These are phyloP conservation scores for Apoda limacodes DNA, from an alignment of 2,888 invertebrate species.

Conservation along the genomic window DNA sequence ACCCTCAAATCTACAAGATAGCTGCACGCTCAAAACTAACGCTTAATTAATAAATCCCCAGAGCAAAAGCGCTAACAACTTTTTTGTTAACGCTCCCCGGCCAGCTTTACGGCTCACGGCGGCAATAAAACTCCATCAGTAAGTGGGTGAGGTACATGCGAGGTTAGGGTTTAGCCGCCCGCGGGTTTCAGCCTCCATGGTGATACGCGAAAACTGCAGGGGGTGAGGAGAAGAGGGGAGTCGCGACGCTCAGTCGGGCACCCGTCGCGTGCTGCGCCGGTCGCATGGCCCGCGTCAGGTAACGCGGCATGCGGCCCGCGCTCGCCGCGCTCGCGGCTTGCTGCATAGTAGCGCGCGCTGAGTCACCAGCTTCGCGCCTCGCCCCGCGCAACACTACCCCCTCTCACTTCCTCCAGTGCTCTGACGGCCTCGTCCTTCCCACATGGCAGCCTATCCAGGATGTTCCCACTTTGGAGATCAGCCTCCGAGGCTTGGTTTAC, in stretches of 20 bases:
- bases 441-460: slow-evolving; percentile 88
- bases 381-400: slow-evolving; percentile 47
- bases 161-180: slow-evolving; percentile 19
- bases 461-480: slow-evolving; percentile 79
- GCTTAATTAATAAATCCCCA: too few species aligned
- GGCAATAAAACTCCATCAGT: slow-evolving; percentile 51
- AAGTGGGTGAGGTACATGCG: slow-evolving; percentile 17
- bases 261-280: slow-evolving; percentile 62
- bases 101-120: slow-evolving; percentile 34
- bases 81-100: too few species aligned
- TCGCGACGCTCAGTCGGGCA: slow-evolving; percentile 61
- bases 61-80: too few species aligned
- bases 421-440: slow-evolving; percentile 88
- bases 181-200: slow-evolving; percentile 16
- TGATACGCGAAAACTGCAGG: slow-evolving; percentile 26
- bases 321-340: slow-evolving; percentile 61
- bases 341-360: slow-evolving; percentile 56
- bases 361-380: slow-evolving; percentile 46
- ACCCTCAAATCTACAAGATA: too few species aligned
- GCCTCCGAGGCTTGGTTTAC: slow-evolving; percentile 90
- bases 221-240: slow-evolving; percentile 24
- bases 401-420: slow-evolving; percentile 71
- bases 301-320: slow-evolving; percentile 64
- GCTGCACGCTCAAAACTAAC: too few species aligned
- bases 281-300: slow-evolving; percentile 43